Evolutionary conservation across 2,113 vertebrate species (phyloP).

Genomic region (Caracal caracal): DNA sequence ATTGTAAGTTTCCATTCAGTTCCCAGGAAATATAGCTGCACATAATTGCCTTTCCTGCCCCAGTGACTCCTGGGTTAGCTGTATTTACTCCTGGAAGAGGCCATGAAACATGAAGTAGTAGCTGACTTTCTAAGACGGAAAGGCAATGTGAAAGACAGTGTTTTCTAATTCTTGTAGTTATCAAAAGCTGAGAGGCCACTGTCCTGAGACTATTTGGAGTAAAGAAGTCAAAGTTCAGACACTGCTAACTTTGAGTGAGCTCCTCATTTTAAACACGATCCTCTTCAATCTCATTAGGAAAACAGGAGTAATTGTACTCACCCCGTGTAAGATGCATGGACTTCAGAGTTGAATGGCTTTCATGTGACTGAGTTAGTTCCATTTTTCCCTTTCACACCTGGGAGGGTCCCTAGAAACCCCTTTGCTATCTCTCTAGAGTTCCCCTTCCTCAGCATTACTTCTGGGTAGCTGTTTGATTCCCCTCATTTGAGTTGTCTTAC

Average conservation of each 20-base stretch:
- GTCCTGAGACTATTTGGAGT: neutral
- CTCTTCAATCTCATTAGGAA: neutral
- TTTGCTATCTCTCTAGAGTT: neutral
- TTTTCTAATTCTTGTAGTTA: neutral
- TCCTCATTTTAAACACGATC: neutral
- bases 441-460: neutral
- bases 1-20: constrained; percentile 20
- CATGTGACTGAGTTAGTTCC: neutral
- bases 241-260: neutral
- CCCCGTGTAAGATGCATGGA: neutral
- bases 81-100: neutral
- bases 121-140: neutral
- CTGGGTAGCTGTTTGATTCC: neutral
- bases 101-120: neutral
- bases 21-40: neutral
- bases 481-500: neutral
- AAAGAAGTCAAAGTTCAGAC: neutral
- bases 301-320: neutral
- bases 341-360: neutral
- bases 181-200: neutral
- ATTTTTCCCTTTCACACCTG: neutral
- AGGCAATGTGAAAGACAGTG: neutral
- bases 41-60: neutral
- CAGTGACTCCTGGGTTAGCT: neutral
- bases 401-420: neutral